Conservation (phyloP, 2,113 vertebrate genomes). For the Thalassarche chlororhynchos region DNA sequence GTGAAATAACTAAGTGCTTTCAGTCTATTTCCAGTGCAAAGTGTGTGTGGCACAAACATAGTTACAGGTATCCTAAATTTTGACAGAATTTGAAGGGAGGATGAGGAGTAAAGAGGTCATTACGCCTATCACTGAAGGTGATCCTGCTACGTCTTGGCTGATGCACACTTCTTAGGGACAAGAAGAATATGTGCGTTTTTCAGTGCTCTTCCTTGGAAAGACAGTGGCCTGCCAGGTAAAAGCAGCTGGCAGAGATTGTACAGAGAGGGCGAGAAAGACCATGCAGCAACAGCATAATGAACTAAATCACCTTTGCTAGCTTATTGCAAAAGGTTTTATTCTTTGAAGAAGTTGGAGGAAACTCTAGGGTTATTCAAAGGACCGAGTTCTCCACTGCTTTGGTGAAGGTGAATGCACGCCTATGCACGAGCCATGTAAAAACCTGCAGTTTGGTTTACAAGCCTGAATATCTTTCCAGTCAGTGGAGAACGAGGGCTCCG, state of each 20-base stretch:
- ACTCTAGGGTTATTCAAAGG: background rate
- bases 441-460: background rate
- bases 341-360: background rate
- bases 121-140: background rate
- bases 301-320: background rate
- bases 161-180: background rate
- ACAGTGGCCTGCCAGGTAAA: background rate
- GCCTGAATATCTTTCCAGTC: background rate
- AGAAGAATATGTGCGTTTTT: background rate
- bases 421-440: background rate
- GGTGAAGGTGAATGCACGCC: background rate
- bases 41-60: background rate
- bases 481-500: background rate
- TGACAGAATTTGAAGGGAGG: background rate
- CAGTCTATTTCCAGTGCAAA: background rate
- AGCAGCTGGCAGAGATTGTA: background rate
- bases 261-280: background rate
- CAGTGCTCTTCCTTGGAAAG: background rate
- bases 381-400: background rate
- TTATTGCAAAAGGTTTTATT: background rate
- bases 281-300: background rate
- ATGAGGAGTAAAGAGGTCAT: background rate
- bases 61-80: background rate
- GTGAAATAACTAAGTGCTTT: background rate
- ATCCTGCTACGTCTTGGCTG: fast-evolving